phyloP scores from a whole-genome alignment of 1,140 invertebrate species.

The Sarcophaga bullata region DNA sequence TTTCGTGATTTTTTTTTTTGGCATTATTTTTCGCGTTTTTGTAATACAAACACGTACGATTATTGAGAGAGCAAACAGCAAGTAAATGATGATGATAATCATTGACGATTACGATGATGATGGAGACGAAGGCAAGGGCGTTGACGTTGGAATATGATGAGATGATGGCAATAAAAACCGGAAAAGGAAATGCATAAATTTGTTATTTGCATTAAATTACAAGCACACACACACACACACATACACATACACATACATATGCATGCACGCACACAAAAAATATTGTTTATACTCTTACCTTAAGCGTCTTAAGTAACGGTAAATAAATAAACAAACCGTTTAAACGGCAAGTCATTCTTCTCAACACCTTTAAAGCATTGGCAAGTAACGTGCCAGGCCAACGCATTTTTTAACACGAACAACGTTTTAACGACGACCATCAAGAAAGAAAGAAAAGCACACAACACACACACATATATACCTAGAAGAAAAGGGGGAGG shows the following conservation, averaged over 20 bases:
- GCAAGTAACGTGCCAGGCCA: neutral
- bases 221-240: neutral
- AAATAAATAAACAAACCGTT: conserved; percentile 1
- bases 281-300: no score
- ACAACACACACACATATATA: neutral
- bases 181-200: conserved; percentile 44
- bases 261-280: neutral
- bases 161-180: conserved; percentile 34
- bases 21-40: neutral
- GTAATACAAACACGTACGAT: conserved; percentile 1
- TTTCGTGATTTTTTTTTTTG: no score
- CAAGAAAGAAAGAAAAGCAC: neutral
- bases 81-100: conserved; percentile 21
- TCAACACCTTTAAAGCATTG: neutral
- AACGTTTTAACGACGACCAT: neutral
- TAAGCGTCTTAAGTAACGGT: no score
- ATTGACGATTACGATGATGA: no score
- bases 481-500: no score
- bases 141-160: conserved; percentile 8
- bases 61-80: conserved; percentile 12
- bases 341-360: neutral
- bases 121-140: neutral
- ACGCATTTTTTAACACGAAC: neutral
- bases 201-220: conserved; percentile 43
- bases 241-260: neutral